Evolutionary conservation across 2,888 invertebrate species (phyloP).

Genomic region (Rotaria magnacalcarata): DNA sequence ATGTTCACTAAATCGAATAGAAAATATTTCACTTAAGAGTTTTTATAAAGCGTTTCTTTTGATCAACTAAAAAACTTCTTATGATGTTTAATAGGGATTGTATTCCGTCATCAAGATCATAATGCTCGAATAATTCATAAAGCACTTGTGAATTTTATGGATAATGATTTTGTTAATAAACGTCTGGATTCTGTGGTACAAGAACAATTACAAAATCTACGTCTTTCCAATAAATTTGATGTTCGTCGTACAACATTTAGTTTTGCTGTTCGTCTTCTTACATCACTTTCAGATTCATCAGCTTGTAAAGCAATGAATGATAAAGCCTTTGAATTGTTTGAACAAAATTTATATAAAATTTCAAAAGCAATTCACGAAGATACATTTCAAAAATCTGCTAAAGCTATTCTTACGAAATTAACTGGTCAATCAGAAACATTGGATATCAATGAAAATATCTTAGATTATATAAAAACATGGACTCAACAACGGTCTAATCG

Average conservation of each 20-base stretch:
- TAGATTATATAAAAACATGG: slow-evolving; percentile 27
- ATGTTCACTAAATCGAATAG: no score
- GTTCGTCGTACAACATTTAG: slow-evolving; percentile 35
- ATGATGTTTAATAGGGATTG: background rate
- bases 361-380: background rate
- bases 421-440: slow-evolving; percentile 4
- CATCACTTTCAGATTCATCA: background rate
- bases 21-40: no score
- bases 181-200: background rate
- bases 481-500: background rate
- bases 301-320: background rate
- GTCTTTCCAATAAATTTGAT: background rate
- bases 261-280: background rate
- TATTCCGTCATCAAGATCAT: slow-evolving; percentile 27
- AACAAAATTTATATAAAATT: slow-evolving; percentile 35
- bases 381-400: background rate
- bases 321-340: background rate
- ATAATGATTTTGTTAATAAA: background rate
- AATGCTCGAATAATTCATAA: background rate
- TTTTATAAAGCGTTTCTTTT: no score
- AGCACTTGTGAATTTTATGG: background rate
- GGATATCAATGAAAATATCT: slow-evolving; percentile 16
- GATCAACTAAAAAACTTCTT: background rate
- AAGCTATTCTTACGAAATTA: background rate
- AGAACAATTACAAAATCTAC: background rate